Evolutionary conservation across 2,797 vertebrate genomes (phyloP).

Genomic region (Vipera ursinii): DNA sequence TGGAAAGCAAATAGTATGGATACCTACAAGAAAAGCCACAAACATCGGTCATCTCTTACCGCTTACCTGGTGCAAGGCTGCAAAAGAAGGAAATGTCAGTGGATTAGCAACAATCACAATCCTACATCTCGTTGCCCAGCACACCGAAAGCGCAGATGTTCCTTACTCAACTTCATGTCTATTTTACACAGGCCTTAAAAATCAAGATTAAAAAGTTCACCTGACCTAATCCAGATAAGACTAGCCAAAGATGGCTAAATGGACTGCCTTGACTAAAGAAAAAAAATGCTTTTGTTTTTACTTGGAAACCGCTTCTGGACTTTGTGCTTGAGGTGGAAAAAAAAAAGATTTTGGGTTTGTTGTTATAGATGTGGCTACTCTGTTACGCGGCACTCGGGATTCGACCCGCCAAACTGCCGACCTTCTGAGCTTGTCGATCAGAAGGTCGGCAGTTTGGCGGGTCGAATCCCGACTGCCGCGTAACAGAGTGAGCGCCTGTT

Average conservation of each 20-base stretch:
- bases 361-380: background rate
- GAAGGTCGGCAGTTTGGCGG: too few relatives aligned
- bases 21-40: constrained; percentile 76
- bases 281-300: background rate
- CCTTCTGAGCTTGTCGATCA: too few relatives aligned
- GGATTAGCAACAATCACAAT: background rate
- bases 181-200: background rate
- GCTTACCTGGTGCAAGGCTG: too few relatives aligned
- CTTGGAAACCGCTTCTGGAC: background rate
- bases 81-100: too few relatives aligned
- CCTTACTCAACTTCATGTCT: background rate
- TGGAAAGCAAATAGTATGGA: constrained; percentile 94
- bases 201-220: background rate
- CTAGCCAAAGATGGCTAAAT: background rate
- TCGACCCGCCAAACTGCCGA: too few relatives aligned
- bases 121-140: background rate
- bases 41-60: background rate
- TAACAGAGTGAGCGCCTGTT: too few relatives aligned
- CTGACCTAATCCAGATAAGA: background rate
- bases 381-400: too few relatives aligned
- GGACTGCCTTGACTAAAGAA: background rate
- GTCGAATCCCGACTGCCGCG: too few relatives aligned
- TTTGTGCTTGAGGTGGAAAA: background rate
- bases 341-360: background rate
- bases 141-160: background rate